A percentile compares a stretch with the other conserved stretches of the same genome.
These are phyloP conservation scores for Hypolimnas misippus DNA, from an alignment of 2,888 invertebrate genomes.

Conservation along the genomic window DNA sequence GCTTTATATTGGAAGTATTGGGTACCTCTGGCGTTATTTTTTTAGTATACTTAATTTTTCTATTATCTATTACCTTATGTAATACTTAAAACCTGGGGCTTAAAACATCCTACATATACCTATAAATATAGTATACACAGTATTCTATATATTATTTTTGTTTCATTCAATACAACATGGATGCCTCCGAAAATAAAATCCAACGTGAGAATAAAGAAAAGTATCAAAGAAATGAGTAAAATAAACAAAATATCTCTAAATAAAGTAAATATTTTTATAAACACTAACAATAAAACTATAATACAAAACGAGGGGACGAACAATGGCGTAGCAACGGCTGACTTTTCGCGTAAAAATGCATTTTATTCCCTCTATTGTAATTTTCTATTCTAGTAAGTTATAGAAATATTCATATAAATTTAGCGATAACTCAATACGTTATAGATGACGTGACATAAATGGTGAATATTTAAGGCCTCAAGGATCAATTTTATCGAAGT, in stretches of 20 bases:
- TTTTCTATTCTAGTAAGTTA: not conserved
- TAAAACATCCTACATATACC: no score
- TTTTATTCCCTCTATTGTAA: not conserved
- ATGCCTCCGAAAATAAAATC: not conserved
- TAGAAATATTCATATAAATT: not conserved
- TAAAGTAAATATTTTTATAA: not conserved
- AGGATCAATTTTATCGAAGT: no score
- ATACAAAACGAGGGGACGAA: slow-evolving; percentile 3
- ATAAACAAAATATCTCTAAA: not conserved
- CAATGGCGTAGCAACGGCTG: slow-evolving; percentile 5
- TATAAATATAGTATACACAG: no score
- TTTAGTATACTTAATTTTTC: no score
- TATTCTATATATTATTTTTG: not conserved
- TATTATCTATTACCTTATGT: no score
- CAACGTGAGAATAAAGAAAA: not conserved
- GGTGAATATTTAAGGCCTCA: no score
- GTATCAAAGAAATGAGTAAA: not conserved
- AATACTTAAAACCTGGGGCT: no score
- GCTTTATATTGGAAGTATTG: no score
- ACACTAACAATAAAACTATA: not conserved
- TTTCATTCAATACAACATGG: not conserved
- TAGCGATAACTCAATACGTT: no score
- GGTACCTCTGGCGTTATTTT: no score
- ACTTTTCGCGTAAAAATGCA: slow-evolving; percentile 1
- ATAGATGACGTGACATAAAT: not conserved